Evolutionary conservation across 1,140 invertebrate genomes (phyloP), one percentile per base, ranked within the genome.

Genomic region (Sogatella furcifera): DNA sequence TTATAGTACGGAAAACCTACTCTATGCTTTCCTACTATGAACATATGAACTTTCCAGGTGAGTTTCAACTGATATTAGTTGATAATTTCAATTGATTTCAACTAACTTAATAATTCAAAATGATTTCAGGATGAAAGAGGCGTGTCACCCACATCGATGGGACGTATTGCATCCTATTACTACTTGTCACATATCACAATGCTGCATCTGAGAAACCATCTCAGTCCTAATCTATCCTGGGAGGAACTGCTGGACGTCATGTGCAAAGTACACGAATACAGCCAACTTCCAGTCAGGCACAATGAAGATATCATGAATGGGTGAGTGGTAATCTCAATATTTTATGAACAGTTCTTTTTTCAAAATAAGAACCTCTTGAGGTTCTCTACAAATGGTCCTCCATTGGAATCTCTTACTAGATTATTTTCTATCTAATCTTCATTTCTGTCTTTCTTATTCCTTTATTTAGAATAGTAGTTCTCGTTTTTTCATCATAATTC

Each of bases 271-370:
- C 79, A 93, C 63, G 97, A 99, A 72, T 99, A 97, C 70, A 83
- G 85, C 55, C 86, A 97, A 69, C 79, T 99, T 52, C 97, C 97
- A 0, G 96, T 99, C 8, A 80, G 97, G 53, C 97, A 99, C 72
- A 99, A 99, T 74, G 97, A 99, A 77, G 97, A 99, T 73, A 77
- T 89, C 61, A 77, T 95, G 44, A 99, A 99, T 73, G 88, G 85
- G 88, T 92, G 75, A 71, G 71, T 73, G 31, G 42, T 53, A 59
- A 52, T 22, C n/a, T 34, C 24, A 6, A 21, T 19, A 5, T 2
- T 44, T 24, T 14, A 28, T 3, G 11, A 5, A 62, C 49, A 34
- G 14, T 28, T 57, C 28, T 41, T 24, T 19, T 57, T 14, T 44
- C 9, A n/a, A n/a, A n/a, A n/a, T n/a, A n/a, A n/a, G n/a, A n/a